Percentiles rank a stretch among this genome's conserved stretches.
Conservation (phyloP, 1,140 invertebrate species). For the Polypedilum pembai region DNA sequence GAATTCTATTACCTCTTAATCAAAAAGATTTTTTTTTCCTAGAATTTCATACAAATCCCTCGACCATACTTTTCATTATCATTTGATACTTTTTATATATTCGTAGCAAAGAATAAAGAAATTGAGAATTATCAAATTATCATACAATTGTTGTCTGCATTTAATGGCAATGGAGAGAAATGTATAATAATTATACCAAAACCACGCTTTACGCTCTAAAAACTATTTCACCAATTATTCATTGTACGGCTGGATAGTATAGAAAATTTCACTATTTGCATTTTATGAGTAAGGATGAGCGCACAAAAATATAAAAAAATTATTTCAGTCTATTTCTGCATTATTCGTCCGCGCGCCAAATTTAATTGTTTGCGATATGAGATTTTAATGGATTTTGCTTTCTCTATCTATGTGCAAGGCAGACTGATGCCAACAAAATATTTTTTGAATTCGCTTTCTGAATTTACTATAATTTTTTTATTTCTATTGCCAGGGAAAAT, state of each 20-base stretch:
- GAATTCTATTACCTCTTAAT: too few relatives aligned
- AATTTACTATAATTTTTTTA: background rate
- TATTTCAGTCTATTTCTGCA: background rate
- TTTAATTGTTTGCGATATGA: slow-evolving; percentile 14
- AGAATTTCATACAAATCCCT: too few relatives aligned
- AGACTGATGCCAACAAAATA: background rate
- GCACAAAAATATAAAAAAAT: background rate
- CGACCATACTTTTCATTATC: too few relatives aligned
- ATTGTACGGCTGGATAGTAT: background rate
- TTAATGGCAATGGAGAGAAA: background rate
- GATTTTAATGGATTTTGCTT: slow-evolving; percentile 2
- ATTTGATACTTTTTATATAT: too few relatives aligned
- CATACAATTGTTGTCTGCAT: slow-evolving; percentile 4
- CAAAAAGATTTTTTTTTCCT: too few relatives aligned
- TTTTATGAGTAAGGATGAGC: background rate
- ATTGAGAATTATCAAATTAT: background rate
- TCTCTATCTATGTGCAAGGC: background rate
- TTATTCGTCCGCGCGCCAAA: background rate
- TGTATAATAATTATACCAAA: slow-evolving; percentile 1
- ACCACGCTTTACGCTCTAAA: slow-evolving; percentile 16
- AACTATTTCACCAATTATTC: slow-evolving; percentile 19
- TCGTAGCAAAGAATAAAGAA: too few relatives aligned
- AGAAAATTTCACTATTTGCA: background rate
- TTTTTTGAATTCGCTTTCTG: background rate
- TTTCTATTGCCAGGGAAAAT: too few relatives aligned